These are phyloP conservation scores for Actias luna DNA, from an alignment of 2,888 invertebrate species.

Conservation along the genomic window DNA sequence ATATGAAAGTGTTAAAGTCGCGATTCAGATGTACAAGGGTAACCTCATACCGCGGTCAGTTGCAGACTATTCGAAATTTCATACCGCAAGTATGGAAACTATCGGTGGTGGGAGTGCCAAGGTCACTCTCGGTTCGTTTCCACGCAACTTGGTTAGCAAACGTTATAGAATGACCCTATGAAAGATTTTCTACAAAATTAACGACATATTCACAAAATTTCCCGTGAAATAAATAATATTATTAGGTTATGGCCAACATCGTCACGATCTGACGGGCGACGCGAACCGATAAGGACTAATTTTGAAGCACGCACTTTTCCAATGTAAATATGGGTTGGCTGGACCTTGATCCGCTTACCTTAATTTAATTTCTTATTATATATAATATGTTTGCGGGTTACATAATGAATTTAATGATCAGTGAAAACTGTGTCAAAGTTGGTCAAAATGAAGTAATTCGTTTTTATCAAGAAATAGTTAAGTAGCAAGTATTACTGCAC, in stretches of 20 bases:
- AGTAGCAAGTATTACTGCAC: not conserved
- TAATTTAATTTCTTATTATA: conserved; percentile 34
- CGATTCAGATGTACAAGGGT: conserved; percentile 43
- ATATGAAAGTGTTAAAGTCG: conserved; percentile 44
- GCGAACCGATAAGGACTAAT: conserved; percentile 66
- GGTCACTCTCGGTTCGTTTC: conserved; percentile 70
- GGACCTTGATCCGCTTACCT: conserved; percentile 65
- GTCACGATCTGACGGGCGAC: conserved; percentile 56
- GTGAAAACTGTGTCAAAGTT: conserved; percentile 1
- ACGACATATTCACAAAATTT: conserved; percentile 56
- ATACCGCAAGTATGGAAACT: conserved; percentile 53
- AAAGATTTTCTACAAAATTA: conserved; percentile 53
- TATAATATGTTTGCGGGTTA: conserved; percentile 24
- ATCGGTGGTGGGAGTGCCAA: conserved; percentile 59
- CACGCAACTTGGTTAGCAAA: conserved; percentile 67
- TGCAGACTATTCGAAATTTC: conserved; percentile 73
- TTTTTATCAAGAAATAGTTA: not conserved
- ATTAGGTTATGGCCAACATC: conserved; percentile 41
- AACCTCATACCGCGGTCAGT: conserved; percentile 67
- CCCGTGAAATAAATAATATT: conserved; percentile 60
- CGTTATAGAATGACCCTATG: conserved; percentile 35
- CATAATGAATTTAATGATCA: conserved; percentile 14
- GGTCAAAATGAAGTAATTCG: not conserved
- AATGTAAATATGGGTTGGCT: conserved; percentile 55
- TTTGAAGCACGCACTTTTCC: conserved; percentile 61